Evolutionary conservation across 2,113 vertebrate genomes (phyloP).

Genomic region (Grammomys surdaster): DNA sequence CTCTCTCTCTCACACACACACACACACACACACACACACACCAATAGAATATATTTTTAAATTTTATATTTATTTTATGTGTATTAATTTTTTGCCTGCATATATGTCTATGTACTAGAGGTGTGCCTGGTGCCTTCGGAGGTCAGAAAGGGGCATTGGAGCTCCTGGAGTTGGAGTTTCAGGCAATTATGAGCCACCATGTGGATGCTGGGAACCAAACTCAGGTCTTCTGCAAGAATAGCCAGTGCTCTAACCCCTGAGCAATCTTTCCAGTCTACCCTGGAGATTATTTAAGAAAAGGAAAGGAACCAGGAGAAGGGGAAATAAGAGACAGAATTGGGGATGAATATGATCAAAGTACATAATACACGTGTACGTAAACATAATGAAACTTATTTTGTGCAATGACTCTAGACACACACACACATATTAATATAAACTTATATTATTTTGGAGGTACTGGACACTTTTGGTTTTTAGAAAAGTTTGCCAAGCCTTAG

Average conservation of each 20-base stretch:
- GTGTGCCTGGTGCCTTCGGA: background rate
- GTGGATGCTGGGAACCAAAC: background rate
- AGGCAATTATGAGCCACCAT: background rate
- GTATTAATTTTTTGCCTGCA: background rate
- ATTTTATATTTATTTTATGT: background rate
- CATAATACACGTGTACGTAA: background rate
- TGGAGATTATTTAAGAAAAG: background rate
- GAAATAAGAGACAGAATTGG: background rate
- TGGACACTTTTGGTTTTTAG: constrained; percentile 1
- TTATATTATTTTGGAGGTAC: background rate
- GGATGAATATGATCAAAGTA: background rate
- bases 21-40: too few species aligned
- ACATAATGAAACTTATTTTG: background rate
- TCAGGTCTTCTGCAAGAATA: background rate
- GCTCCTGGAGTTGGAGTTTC: background rate
- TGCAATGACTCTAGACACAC: background rate
- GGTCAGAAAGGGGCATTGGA: background rate
- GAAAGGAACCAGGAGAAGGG: background rate
- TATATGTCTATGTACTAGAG: background rate
- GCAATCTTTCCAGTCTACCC: background rate
- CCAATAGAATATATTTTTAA: background rate
- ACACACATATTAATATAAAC: background rate
- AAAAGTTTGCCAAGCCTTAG: background rate
- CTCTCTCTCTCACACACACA: too few species aligned
- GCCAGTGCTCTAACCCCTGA: background rate